Evolutionary conservation across 2,888 invertebrate genomes (phyloP).

Genomic region (Leptopterna dolabrata): DNA sequence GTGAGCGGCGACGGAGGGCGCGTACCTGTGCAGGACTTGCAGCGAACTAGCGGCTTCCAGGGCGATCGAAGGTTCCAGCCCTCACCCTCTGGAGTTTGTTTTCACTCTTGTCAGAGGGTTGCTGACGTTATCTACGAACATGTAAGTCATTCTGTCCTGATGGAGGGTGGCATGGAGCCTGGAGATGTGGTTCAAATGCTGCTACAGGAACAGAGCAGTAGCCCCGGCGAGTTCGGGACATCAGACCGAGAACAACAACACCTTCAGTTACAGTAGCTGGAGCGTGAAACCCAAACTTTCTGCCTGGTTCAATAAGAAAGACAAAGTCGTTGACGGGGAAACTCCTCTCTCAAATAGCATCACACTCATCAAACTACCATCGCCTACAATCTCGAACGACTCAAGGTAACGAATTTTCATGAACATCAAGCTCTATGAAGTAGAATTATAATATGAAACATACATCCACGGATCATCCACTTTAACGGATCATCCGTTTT

Average conservation of each 20-base stretch:
- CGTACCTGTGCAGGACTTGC: neutral
- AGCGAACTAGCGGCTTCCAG: neutral
- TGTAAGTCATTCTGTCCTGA: slow-evolving; percentile 13
- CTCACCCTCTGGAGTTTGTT: neutral
- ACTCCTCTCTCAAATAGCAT: slow-evolving; percentile 20
- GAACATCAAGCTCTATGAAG: neutral
- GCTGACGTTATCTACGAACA: neutral
- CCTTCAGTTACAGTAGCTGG: neutral
- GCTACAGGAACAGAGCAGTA: slow-evolving; percentile 53
- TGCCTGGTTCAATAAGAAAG: slow-evolving; percentile 35
- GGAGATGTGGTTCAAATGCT: slow-evolving; percentile 57
- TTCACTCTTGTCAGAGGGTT: neutral
- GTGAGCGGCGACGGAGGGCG: neutral
- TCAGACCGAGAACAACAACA: slow-evolving; percentile 23
- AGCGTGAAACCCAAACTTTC: slow-evolving; percentile 16
- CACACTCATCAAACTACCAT: slow-evolving; percentile 37
- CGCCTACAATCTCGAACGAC: slow-evolving; percentile 10
- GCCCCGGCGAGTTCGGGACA: slow-evolving; percentile 37
- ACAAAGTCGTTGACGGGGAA: slow-evolving; percentile 32
- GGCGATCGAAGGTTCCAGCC: neutral
- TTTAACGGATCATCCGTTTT: too few relatives aligned
- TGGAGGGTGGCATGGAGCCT: neutral
- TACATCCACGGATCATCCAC: too few relatives aligned
- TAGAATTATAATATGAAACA: too few relatives aligned
- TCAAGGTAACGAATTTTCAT: neutral